A percentile compares a stretch with the other conserved stretches of the same genome.
These are phyloP conservation scores for Epizoanthus rinbou DNA, from an alignment of 92 coral and sea anemone genomes.

Conservation along the genomic window DNA sequence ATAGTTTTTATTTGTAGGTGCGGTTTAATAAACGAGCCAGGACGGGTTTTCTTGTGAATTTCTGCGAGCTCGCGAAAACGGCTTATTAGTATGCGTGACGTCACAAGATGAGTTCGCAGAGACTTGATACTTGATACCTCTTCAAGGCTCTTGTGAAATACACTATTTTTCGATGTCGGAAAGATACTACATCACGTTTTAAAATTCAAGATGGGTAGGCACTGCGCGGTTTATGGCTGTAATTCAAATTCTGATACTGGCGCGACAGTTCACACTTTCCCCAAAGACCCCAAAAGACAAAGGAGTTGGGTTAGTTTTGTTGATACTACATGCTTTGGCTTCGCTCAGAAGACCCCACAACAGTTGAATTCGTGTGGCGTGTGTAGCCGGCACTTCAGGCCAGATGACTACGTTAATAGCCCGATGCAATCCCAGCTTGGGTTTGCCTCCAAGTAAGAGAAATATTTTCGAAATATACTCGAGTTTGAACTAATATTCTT, in stretches of 20 bases:
- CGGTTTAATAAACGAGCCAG: not conserved
- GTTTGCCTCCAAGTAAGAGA: slow-evolving; percentile 2
- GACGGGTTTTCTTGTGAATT: not conserved
- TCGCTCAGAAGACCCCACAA: not conserved
- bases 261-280: not conserved
- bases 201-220: not conserved
- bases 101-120: too few relatives aligned
- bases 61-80: not conserved
- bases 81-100: not conserved
- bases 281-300: not conserved
- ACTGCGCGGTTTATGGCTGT: slow-evolving; percentile 6
- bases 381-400: not conserved
- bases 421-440: not conserved
- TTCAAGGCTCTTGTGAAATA: slow-evolving; percentile 5
- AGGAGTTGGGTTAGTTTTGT: slow-evolving; percentile 1
- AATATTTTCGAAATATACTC: not conserved
- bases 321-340: not conserved
- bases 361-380: not conserved
- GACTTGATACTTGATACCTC: not conserved
- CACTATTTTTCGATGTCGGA: not conserved
- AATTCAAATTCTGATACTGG: not conserved
- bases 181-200: not conserved
- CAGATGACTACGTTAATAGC: not conserved
- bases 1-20: not conserved
- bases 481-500: not conserved